Percentiles rank a stretch among this genome's conserved stretches.
Conservation (phyloP, 2,113 vertebrate genomes). For the Rhea pennata region DNA sequence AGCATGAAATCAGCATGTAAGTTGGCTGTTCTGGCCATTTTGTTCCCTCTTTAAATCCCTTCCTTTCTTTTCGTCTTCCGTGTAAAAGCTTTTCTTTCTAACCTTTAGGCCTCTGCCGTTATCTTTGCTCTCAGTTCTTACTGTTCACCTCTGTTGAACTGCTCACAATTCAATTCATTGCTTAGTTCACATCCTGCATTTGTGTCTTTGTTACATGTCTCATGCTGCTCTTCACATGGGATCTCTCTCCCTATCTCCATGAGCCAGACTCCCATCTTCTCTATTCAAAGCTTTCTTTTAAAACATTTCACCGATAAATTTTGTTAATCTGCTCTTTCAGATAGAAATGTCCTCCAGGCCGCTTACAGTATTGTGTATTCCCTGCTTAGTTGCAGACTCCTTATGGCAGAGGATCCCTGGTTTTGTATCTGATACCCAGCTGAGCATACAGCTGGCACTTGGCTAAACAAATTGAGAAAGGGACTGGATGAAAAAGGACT, state of each 20-base stretch:
- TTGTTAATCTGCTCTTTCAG: conserved; percentile 7
- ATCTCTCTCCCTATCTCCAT: conserved; percentile 45
- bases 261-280: conserved; percentile 40
- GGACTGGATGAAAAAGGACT: neutral
- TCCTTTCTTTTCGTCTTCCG: neutral
- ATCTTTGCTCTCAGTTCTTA: neutral
- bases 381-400: neutral
- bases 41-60: neutral
- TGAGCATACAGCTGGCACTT: conserved; percentile 21
- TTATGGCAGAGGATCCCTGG: conserved; percentile 24
- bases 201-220: neutral
- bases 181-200: neutral
- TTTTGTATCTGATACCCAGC: conserved; percentile 29
- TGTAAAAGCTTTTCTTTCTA: neutral
- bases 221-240: neutral
- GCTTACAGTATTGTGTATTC: conserved; percentile 5
- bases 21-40: neutral
- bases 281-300: neutral
- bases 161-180: neutral
- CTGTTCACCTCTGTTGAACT: conserved; percentile 20
- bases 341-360: conserved; percentile 14
- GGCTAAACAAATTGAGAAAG: conserved; percentile 42
- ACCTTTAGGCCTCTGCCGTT: neutral
- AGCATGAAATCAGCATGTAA: neutral
- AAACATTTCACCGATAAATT: conserved; percentile 2